Evolutionary conservation across 2,797 vertebrate genomes (phyloP).

Genomic region (Amphiprion clarkii): DNA sequence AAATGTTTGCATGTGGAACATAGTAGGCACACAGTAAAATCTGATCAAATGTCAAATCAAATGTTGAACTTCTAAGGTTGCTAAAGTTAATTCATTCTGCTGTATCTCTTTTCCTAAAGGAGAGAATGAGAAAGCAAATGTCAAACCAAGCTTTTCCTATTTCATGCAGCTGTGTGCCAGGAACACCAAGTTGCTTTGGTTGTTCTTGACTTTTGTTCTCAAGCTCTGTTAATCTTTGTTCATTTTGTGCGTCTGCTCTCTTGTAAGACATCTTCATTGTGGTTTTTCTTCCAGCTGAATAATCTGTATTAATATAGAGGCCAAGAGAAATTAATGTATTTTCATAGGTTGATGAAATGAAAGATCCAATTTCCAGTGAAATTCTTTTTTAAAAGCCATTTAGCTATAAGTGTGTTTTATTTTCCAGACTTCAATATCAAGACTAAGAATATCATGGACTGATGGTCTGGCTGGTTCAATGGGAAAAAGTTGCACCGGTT

Average conservation of each 20-base stretch:
- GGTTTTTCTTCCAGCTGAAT: conserved; percentile 3
- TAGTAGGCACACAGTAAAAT: conserved; percentile 18
- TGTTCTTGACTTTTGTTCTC: conserved; percentile 18
- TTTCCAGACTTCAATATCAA: conserved; percentile 30
- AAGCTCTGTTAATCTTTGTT: conserved; percentile 6
- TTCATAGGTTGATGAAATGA: background rate
- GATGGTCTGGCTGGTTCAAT: conserved; percentile 26
- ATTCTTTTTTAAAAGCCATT: conserved; percentile 38
- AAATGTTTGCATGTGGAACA: conserved; percentile 54
- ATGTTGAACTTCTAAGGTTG: background rate
- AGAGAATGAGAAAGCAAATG: background rate
- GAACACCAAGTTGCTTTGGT: conserved; percentile 26
- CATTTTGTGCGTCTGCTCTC: conserved; percentile 7
- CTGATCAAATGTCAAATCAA: conserved; percentile 21
- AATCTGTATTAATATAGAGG: conserved; percentile 9
- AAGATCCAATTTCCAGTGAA: conserved; percentile 18
- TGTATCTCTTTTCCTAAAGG: conserved; percentile 11
- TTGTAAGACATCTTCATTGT: background rate
- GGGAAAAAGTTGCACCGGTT: conserved; percentile 8
- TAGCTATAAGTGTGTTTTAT: conserved; percentile 15
- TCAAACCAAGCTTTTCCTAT: background rate
- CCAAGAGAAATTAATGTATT: background rate
- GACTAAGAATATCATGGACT: conserved; percentile 24
- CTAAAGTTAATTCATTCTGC: background rate
- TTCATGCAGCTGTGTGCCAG: background rate